Percentiles rank a stretch among this genome's conserved stretches.
phyloP scores from a whole-genome alignment of 2,113 vertebrate genomes.

The Bubo blakistoni region DNA sequence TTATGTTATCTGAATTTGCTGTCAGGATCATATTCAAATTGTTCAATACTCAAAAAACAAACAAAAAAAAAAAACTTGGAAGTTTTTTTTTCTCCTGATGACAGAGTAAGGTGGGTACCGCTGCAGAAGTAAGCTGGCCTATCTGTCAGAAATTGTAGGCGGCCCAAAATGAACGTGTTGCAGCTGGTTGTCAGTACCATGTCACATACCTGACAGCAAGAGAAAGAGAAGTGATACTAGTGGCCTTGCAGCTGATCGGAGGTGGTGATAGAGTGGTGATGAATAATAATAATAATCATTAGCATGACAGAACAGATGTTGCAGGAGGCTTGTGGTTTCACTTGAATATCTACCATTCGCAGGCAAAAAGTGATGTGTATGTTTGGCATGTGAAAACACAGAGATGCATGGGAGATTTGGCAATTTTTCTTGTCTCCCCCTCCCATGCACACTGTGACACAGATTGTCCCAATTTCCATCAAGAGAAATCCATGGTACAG shows the following conservation, averaged over 20 bases:
- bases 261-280: not conserved
- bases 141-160: not conserved
- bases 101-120: not conserved
- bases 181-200: not conserved
- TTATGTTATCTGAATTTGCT: not conserved
- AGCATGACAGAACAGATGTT: slow-evolving; percentile 15
- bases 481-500: not conserved
- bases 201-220: not conserved
- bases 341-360: not conserved
- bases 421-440: not conserved
- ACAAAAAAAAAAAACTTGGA: not conserved
- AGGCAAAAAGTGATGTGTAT: fast-evolving
- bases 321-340: not conserved
- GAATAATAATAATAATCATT: not conserved
- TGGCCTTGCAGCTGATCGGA: not conserved
- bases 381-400: not conserved
- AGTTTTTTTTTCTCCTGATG: not conserved
- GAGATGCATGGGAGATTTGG: not conserved
- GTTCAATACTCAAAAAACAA: not conserved
- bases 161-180: not conserved
- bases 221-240: not conserved
- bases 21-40: not conserved
- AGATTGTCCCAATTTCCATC: not conserved
- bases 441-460: fast-evolving
- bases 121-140: not conserved